phyloP scores from a whole-genome alignment of 2,888 invertebrate species.

The Cheiracanthium punctorium region DNA sequence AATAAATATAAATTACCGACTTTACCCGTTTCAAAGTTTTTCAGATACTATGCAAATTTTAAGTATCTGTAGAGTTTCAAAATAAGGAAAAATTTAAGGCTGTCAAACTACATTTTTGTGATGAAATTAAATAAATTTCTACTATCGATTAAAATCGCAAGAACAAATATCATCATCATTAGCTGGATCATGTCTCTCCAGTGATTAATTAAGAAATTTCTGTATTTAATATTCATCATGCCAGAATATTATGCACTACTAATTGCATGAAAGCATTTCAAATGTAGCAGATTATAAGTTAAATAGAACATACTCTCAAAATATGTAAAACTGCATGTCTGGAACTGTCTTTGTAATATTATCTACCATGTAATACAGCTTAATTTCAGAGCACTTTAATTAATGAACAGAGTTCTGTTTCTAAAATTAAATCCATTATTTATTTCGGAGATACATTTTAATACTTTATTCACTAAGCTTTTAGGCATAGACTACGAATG shows the following conservation, averaged over 20 bases:
- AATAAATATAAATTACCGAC: no score
- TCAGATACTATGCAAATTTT: no score
- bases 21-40: no score
- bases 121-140: no score
- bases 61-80: no score
- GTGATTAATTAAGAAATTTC: background rate
- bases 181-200: background rate
- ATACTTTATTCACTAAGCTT: background rate
- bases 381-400: background rate
- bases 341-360: background rate
- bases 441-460: background rate
- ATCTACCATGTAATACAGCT: background rate
- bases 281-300: background rate
- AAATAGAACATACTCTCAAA: background rate
- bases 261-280: background rate
- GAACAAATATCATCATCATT: background rate
- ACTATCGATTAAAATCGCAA: no score
- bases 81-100: no score
- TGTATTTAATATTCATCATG: background rate
- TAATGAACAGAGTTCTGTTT: background rate
- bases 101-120: no score
- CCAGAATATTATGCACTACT: background rate
- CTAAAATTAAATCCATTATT: background rate
- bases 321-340: background rate
- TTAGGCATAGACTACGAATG: no score